Evolutionary conservation across 2,888 invertebrate genomes (phyloP).

Genomic region (Andrena hattorfiana): DNA sequence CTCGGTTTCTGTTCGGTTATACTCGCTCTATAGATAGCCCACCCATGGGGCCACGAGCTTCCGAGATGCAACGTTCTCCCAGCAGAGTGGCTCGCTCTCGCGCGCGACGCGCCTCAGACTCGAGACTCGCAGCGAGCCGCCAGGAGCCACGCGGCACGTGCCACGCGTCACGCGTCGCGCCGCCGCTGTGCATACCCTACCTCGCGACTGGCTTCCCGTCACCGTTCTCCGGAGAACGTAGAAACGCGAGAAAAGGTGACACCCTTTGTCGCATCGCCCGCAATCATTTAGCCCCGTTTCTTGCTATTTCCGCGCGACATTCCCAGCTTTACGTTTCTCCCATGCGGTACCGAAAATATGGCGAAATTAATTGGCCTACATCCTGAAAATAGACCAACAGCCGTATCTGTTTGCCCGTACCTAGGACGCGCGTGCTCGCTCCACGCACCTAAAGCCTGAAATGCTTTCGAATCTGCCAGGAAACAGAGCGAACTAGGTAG

Average conservation of each 20-base stretch:
- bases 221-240: neutral
- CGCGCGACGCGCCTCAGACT: conserved; percentile 2
- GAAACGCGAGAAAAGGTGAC: neutral
- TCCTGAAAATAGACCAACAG: conserved; percentile 74
- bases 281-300: conserved; percentile 58
- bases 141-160: conserved; percentile 29
- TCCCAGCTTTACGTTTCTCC: conserved; percentile 74
- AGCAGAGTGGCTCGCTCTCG: conserved; percentile 10
- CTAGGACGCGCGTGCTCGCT: neutral
- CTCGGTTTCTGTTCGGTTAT: conserved; percentile 83
- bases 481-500: no score
- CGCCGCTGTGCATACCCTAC: neutral
- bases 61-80: conserved; percentile 74
- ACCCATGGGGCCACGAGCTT: conserved; percentile 76
- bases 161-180: conserved; percentile 14
- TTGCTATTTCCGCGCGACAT: conserved; percentile 71
- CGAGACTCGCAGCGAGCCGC: conserved; percentile 9
- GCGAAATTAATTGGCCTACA: conserved; percentile 77
- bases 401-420: conserved; percentile 20
- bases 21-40: conserved; percentile 84
- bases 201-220: neutral
- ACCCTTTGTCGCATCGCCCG: conserved; percentile 22
- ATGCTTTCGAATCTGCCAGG: neutral
- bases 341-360: conserved; percentile 68
- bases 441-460: neutral